These are phyloP conservation scores for Phyllopteryx taeniolatus DNA, from an alignment of 2,113 vertebrate species.

Conservation along the genomic window DNA sequence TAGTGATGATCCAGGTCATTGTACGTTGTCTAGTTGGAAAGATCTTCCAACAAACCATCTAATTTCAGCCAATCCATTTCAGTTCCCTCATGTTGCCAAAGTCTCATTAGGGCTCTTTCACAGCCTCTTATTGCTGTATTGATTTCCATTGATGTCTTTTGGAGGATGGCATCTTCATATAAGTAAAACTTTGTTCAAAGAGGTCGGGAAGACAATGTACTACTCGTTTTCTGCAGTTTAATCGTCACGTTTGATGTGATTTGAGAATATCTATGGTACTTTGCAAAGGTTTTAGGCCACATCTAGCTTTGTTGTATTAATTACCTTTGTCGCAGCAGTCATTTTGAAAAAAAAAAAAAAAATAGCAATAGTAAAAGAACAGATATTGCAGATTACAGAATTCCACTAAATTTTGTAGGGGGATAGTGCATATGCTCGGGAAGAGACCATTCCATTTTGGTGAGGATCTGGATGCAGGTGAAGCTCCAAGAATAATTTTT, in stretches of 20 bases:
- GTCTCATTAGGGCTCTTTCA: slow-evolving; percentile 51
- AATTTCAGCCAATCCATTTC: slow-evolving; percentile 62
- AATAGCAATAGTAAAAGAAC: no score
- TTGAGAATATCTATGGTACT: neutral
- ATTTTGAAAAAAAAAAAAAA: neutral
- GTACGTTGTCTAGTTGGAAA: slow-evolving; percentile 12
- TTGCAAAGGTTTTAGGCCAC: neutral
- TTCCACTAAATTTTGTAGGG: neutral
- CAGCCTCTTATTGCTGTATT: slow-evolving; percentile 60
- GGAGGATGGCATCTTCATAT: slow-evolving; percentile 68
- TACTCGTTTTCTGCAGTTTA: neutral
- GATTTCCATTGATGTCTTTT: slow-evolving; percentile 63
- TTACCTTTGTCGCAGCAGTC: neutral
- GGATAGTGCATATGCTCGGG: no score
- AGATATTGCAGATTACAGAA: no score
- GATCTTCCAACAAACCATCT: slow-evolving; percentile 31
- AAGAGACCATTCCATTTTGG: no score
- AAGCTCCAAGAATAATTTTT: no score
- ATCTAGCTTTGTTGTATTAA: neutral
- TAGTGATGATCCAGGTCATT: neutral
- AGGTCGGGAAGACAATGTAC: slow-evolving; percentile 20
- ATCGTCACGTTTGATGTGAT: neutral
- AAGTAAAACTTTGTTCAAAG: slow-evolving; percentile 52
- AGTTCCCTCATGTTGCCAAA: slow-evolving; percentile 49
- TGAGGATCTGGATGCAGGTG: no score